These are phyloP conservation scores for Rhodeus uyekii DNA, from an alignment of 2,797 vertebrate species.

Conservation along the genomic window DNA sequence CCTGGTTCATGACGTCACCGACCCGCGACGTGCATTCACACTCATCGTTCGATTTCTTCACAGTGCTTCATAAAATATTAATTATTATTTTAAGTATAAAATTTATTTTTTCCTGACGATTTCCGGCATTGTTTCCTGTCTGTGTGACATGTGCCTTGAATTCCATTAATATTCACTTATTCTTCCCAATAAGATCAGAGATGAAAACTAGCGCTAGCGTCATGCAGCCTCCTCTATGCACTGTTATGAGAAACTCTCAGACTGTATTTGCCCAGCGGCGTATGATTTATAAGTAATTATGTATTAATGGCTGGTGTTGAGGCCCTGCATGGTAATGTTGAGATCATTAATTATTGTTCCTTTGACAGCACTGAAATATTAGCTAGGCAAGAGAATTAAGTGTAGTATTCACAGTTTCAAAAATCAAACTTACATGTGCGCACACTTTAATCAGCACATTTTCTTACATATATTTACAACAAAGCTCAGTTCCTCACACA, in stretches of 20 bases:
- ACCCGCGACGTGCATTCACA: no score
- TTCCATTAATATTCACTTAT: neutral
- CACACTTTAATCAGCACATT: neutral
- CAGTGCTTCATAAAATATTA: no score
- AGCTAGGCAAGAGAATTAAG: constrained; percentile 13
- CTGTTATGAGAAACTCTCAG: neutral
- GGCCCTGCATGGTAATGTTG: neutral
- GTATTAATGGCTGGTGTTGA: constrained; percentile 15
- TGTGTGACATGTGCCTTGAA: neutral
- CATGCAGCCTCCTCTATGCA: neutral
- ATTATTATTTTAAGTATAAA: no score
- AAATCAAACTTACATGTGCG: neutral
- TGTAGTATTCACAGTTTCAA: neutral
- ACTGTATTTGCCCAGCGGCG: constrained; percentile 5
- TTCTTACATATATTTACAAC: neutral
- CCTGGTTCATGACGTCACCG: no score
- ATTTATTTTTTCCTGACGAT: neutral
- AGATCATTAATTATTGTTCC: neutral
- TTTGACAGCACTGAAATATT: constrained; percentile 22
- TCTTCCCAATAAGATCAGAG: neutral
- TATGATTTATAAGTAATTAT: constrained; percentile 27
- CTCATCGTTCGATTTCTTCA: no score
- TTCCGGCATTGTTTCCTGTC: neutral
- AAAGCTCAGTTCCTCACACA: neutral
- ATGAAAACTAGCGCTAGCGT: neutral